phyloP scores from a whole-genome alignment of 2,113 vertebrate species.

The Falco punctatus region DNA sequence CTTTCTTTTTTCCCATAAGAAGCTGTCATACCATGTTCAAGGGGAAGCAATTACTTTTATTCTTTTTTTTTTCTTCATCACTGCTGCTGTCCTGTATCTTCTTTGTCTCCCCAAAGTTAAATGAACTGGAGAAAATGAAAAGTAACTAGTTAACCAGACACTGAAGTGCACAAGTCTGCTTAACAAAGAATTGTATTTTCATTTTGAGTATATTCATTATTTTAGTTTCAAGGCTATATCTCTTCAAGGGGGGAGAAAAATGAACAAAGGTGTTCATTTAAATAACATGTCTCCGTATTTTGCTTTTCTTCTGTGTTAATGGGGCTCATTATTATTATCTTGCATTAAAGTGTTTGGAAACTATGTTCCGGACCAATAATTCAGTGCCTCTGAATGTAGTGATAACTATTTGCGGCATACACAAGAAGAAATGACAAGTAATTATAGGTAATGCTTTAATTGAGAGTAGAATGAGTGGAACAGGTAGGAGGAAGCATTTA shows the following conservation, averaged over 20 bases:
- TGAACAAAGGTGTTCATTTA: neutral
- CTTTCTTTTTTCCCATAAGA: neutral
- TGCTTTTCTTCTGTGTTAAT: neutral
- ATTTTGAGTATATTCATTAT: neutral
- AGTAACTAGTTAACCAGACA: neutral
- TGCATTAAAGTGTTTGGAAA: neutral
- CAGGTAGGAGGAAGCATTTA: neutral
- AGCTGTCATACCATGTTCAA: neutral
- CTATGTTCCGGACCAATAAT: neutral
- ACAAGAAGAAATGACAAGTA: neutral
- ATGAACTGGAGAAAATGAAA: neutral
- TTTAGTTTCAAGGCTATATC: neutral
- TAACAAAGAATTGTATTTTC: neutral
- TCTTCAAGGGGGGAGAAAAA: accelerated
- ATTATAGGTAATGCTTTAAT: neutral
- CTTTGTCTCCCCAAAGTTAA: neutral
- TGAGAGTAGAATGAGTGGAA: neutral
- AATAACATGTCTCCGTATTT: neutral
- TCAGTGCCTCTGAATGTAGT: neutral
- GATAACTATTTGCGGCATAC: neutral
- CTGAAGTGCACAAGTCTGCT: neutral
- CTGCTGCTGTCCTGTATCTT: neutral
- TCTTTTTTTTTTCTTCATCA: neutral
- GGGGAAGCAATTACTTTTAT: neutral
- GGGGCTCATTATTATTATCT: neutral